Evolutionary conservation across 1,140 invertebrate species (phyloP), one percentile per base, ranked within the genome.

Genomic region (Harpegnathos saltator): DNA sequence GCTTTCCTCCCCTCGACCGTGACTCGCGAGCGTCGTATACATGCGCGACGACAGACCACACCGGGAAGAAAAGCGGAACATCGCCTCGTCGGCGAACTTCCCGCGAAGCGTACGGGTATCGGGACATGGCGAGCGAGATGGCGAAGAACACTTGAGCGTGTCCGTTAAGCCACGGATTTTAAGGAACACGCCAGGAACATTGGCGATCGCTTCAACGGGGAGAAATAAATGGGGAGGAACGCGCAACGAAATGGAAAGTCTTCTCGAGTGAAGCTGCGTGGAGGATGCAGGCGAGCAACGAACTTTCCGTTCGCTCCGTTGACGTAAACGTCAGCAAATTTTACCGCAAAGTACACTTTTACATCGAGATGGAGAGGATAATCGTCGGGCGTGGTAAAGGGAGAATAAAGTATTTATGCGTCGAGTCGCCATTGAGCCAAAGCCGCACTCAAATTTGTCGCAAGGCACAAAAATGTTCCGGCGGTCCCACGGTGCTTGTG

Each of bases 1-100:
- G 22, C 22, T 59, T 71, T 69, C 33, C 63, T 80, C 71, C 71
- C 48, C 63, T 78, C 66, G 62, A 19, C 19, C 33, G 33, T 5
- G 29, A 33, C 38, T 44, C 52, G n/a, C n/a, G 33, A 22, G 17
- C 19, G 26, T 48, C 52, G 19, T n/a, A 9, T 2, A 5, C 7
- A 22, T 17, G 19, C 15, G 72, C 48, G 17, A 48, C 22, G n/a
- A 24, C 26, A 33, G 33, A 58, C 33, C 26, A 33, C 19, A 58
- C 33, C 33, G 19, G 19, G n/a, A 58, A 22, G 29, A 29, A 11
- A 3, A 24, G 1, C 9, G 26, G 29, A 62, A 62, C 48, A 26
- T 24, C 24, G 33, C 44, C n/a, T n/a, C n/a, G 22, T 17, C 65
- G 44, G 65, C 12, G 33, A 9, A 63, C 38, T 62, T 83, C 14